Base-by-base conservation (phyloP, 2,888 invertebrate species). In the Drosophila phalerata region DNA sequence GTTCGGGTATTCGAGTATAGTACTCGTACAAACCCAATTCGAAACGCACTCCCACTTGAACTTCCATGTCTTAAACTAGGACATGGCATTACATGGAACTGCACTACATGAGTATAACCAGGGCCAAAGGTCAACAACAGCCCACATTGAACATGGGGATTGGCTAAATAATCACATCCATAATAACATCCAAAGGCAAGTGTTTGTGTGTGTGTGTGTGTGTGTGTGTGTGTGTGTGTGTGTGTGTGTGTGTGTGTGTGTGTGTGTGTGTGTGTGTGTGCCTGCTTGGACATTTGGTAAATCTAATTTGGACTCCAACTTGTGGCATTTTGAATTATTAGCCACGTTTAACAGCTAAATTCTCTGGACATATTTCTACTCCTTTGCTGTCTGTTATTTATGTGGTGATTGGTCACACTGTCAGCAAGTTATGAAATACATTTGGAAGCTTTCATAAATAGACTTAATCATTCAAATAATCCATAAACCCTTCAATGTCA, bases 221-320 rank as follows among this genome's bases (percentile, higher is more conserved):
- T 38, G 10, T n/a, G n/a, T n/a, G n/a, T n/a, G n/a, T n/a, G n/a
- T 37, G 11, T 32, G 42, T 32, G 32, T 43, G 30, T 25, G 8
- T 34, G 15, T 15, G 13, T 45, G 13, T 19, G 8, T 9, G 28
- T 19, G 17, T 37, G 11, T 32, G 42, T 32, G 32, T 43, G 30
- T 25, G 8, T 34, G 15, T 15, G 13, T 45, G 13, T 19, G 8
- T 9, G 28, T 19, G n/a, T 40, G 10, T 47, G 34, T 19, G 0
- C 2, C 5, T 56, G 42, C 34, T 17, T 49, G 55, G n/a, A 37
- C 43, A 45, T 38, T 67, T 19, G 45, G 51, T 19, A 51, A 68
- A 68, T 68, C 58, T 58, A 68, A 68, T 68, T 68, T 57, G 19
- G 22, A 57, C 25, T 45, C 38, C 6, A 57, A 13, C 9, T 38